Evolutionary conservation across 2,797 vertebrate genomes (phyloP).

Genomic region (Carapus acus): DNA sequence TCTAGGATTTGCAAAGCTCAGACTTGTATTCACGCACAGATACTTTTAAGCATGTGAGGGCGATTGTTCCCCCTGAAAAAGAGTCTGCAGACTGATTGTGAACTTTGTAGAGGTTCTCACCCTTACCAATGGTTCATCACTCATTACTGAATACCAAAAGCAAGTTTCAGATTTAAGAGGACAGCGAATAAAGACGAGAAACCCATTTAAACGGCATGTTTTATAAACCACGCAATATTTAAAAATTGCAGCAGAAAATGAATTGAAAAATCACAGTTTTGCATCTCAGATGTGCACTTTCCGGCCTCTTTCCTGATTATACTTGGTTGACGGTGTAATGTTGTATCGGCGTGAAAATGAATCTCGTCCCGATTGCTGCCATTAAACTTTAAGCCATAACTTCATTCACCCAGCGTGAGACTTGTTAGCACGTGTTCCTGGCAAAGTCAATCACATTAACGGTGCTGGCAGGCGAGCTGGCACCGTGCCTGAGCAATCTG

Average conservation of each 20-base stretch:
- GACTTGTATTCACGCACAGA: slow-evolving; percentile 41
- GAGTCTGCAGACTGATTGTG: slow-evolving; percentile 40
- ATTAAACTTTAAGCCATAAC: slow-evolving; percentile 59
- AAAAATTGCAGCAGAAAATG: too few species aligned
- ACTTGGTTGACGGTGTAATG: slow-evolving; percentile 36
- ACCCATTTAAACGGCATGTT: slow-evolving; percentile 15
- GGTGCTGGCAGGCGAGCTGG: slow-evolving; percentile 56
- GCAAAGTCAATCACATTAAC: slow-evolving; percentile 59
- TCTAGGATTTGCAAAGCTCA: slow-evolving; percentile 39
- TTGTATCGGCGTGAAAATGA: slow-evolving; percentile 51
- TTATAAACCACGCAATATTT: slow-evolving; percentile 8
- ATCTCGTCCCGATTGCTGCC: slow-evolving; percentile 46
- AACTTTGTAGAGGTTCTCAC: slow-evolving; percentile 20
- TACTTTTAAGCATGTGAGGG: slow-evolving; percentile 32
- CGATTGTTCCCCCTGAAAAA: slow-evolving; percentile 63
- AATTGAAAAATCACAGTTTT: slow-evolving; percentile 7
- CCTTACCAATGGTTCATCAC: too few species aligned
- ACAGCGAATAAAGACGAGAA: too few species aligned
- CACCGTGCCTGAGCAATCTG: slow-evolving; percentile 51
- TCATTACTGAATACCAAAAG: background rate
- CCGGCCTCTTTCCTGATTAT: slow-evolving; percentile 27
- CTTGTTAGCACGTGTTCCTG: slow-evolving; percentile 63
- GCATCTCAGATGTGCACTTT: slow-evolving; percentile 11
- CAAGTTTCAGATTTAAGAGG: too few species aligned
- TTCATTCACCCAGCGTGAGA: slow-evolving; percentile 54